Evolutionary conservation across 2,113 vertebrate species (phyloP).

Genomic region (Aldabrachelys gigantea): DNA sequence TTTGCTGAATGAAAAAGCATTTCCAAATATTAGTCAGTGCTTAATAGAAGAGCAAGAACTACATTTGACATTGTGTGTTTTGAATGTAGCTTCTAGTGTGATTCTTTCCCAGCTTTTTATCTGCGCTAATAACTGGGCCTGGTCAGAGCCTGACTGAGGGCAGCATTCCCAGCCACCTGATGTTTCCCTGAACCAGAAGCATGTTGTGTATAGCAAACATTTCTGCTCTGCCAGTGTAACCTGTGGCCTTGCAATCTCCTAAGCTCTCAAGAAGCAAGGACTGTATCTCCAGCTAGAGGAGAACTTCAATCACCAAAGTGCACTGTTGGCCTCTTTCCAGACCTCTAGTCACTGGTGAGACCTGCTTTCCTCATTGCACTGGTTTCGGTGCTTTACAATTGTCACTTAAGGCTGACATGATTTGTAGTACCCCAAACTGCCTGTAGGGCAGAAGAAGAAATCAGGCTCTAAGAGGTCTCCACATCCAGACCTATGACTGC

Average conservation of each 20-base stretch:
- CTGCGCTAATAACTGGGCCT: neutral
- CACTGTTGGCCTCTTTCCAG: rapidly evolving
- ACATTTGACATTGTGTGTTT: neutral
- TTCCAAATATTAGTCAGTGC: neutral
- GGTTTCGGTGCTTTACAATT: neutral
- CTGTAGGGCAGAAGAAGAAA: neutral
- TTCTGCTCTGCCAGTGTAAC: neutral
- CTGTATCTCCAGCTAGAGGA: neutral
- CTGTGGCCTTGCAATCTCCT: no score
- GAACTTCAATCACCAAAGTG: neutral
- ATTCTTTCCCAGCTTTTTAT: neutral
- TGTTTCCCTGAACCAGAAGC: neutral
- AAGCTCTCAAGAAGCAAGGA: neutral
- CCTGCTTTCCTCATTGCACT: neutral
- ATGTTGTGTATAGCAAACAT: neutral
- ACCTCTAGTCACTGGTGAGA: neutral
- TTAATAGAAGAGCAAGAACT: neutral
- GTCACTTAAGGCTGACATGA: neutral
- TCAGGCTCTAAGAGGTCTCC: neutral
- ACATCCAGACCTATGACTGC: neutral
- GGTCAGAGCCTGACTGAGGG: neutral
- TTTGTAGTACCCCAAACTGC: neutral
- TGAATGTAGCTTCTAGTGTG: neutral
- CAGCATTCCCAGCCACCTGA: neutral
- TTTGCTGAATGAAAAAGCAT: rapidly evolving